A percentile compares a stretch with the other conserved stretches of the same genome.
phyloP scores from a whole-genome alignment of 2,797 vertebrate genomes.

The Jordanella pulchra region DNA sequence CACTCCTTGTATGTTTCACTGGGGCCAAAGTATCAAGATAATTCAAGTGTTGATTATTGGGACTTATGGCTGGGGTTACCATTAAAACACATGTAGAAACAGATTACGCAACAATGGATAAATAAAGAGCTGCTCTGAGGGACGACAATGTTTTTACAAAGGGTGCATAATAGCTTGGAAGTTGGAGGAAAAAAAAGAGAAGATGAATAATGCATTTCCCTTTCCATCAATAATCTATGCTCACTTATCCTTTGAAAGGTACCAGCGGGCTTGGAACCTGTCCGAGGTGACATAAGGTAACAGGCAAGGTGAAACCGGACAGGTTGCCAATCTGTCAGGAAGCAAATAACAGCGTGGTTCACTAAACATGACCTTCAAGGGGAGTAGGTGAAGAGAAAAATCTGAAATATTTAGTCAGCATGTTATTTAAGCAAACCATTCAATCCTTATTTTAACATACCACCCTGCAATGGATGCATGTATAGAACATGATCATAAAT shows the following conservation, averaged over 20 bases:
- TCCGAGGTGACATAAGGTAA: conserved; percentile 4
- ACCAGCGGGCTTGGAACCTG: neutral
- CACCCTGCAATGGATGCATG: neutral
- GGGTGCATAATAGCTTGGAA: neutral
- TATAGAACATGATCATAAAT: conserved; percentile 6
- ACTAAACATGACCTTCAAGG: conserved; percentile 6
- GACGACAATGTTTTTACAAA: neutral
- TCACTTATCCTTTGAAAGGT: neutral
- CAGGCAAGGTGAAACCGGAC: conserved; percentile 9
- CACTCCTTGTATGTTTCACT: conserved; percentile 43
- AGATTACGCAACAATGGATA: conserved; percentile 27
- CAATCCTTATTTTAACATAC: neutral
- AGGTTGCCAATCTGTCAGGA: conserved; percentile 5
- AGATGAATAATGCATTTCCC: neutral
- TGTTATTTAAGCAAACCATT: neutral
- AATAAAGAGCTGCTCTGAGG: conserved; percentile 6
- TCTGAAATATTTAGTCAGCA: neutral
- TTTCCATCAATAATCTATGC: conserved; percentile 10
- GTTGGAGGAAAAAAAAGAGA: conserved; percentile 3
- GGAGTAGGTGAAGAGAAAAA: conserved; percentile 5
- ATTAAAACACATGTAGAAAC: conserved; percentile 27
- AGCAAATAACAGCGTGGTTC: neutral
- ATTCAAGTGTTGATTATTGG: conserved; percentile 44
- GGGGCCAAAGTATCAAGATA: conserved; percentile 39
- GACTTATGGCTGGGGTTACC: conserved; percentile 29